Conservation (phyloP, 2,113 vertebrate genomes). For the Pyrgilauda ruficollis region DNA sequence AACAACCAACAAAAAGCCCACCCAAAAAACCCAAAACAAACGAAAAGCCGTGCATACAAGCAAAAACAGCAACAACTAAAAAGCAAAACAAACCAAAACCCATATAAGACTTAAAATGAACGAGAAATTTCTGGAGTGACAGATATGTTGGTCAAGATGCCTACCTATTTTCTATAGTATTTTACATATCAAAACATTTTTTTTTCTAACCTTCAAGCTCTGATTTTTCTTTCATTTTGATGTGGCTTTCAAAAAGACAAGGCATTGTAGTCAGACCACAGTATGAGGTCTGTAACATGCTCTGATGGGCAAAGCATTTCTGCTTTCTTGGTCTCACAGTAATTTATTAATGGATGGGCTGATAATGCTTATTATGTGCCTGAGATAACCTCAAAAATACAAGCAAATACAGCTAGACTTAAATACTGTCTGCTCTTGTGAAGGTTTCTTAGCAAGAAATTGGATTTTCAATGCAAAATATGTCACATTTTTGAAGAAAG, state of each 20-base stretch:
- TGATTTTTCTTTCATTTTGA: constrained; percentile 46
- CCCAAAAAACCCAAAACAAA: not conserved
- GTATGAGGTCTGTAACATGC: not conserved
- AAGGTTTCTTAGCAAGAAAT: constrained; percentile 54
- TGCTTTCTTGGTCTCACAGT: constrained; percentile 2
- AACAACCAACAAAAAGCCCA: not conserved
- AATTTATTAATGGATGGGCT: constrained; percentile 62
- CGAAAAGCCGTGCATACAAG: not conserved
- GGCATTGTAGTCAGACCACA: not conserved
- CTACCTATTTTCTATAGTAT: not conserved
- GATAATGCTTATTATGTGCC: constrained; percentile 36
- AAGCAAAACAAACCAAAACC: not conserved
- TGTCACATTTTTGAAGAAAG: constrained; percentile 27
- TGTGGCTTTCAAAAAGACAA: not conserved
- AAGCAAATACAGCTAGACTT: constrained; percentile 18
- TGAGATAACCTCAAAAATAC: constrained; percentile 42
- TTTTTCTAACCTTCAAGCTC: constrained; percentile 9
- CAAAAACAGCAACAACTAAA: not conserved
- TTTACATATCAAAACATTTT: constrained; percentile 41
- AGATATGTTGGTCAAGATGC: not conserved
- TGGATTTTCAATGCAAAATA: constrained; percentile 40
- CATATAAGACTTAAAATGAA: not conserved
- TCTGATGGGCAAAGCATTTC: constrained; percentile 38
- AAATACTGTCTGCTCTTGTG: not conserved
- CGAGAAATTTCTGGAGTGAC: not conserved